Evolutionary conservation across 2,888 invertebrate species (phyloP), one percentile per base, ranked within the genome.

Genomic region (Ophion ellenae): DNA sequence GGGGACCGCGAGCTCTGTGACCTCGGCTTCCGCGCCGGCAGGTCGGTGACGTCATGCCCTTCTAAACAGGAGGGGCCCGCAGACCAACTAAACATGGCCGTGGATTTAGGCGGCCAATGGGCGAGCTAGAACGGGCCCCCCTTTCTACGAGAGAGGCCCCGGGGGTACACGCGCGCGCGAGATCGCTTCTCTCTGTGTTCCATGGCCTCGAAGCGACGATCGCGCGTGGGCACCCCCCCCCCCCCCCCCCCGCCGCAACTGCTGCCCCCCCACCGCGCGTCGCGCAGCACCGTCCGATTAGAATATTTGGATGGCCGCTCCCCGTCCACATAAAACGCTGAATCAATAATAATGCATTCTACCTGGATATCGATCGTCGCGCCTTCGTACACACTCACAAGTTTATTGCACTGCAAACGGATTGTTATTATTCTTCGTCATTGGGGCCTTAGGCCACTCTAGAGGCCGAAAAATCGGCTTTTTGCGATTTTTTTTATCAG

Each of bases 1-100:
- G 88, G 89, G 88, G 88, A 87, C 89, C 85, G 82, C 57, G 81
- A 47, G 61, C 81, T 76, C 75, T 75, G 88, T 89, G 89, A 89
- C 89, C 89, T 90, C 89, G 89, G 88, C 87, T 89, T 89, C 86
- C 86, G 88, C 81, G 84, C 81, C 82, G 82, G 75, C 86, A 76
- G 84, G 79, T 85, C 88, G 84, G 88, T 93, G 93, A 93, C 93
- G 93, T 93, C 93, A 94, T 91, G 92, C 93, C 93, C 93, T 93
- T 93, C 93, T 94, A 93, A 93, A 93, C 93, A 94, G 93, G 93
- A 93, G 93, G 93, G 93, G 93, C 93, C 93, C 92, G 17, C 53
- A 53, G 88, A 88, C 83, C 89, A 89, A 89, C 93, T 93, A 93
- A 94, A 92, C 93, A 93, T 93, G 93, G 93, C 93, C 90, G 92